Evolutionary conservation across 2,113 vertebrate species (phyloP), one percentile per base, ranked within the genome.

Genomic region (Prochilodus magdalenae): DNA sequence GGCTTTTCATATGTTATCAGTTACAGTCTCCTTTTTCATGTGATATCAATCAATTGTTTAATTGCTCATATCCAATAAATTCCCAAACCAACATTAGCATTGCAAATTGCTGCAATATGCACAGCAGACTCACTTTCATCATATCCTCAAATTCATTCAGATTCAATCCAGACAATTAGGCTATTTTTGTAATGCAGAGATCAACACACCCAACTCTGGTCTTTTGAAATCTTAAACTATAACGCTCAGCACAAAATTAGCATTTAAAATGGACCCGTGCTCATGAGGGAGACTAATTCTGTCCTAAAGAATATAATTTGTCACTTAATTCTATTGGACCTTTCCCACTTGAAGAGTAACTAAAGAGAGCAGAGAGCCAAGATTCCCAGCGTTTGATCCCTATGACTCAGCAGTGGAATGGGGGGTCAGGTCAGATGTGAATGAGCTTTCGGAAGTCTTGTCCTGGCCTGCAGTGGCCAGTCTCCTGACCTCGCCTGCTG

Each of bases 361-460:
- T 76, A 71, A 83, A 80, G 53, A 81, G 65, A 78, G 49, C 78
- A 86, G 77, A 88, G 82, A 83, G 83, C 82, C 90, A 59, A 78
- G 73, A 90, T 93, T 92, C 91, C 87, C 90, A 93, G 88, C 40
- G 87, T 93, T 92, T 93, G 91, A 93, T 93, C 91, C 88, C 88
- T 83, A 86, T 88, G 90, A 90, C 88, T 94, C 92, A 92, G 89
- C 84, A 90, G 73, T 89, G 85, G 88, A 91, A 75, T 49, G 63
- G 82, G 86, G 89, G 91, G 90, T 93, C 90, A 93, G 88, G 92
- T 92, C 90, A 84, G 86, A 92, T 83, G 88, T 93, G 93, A 94
- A 94, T 91, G 91, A 92, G 91, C 90, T 92, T 91, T 91, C 89
- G 91, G 92, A 93, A 92, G 92, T 94, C 93, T 92, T 90, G 88